Evolutionary conservation across 2,888 invertebrate species (phyloP).

Genomic region (Physocephala rufipes): DNA sequence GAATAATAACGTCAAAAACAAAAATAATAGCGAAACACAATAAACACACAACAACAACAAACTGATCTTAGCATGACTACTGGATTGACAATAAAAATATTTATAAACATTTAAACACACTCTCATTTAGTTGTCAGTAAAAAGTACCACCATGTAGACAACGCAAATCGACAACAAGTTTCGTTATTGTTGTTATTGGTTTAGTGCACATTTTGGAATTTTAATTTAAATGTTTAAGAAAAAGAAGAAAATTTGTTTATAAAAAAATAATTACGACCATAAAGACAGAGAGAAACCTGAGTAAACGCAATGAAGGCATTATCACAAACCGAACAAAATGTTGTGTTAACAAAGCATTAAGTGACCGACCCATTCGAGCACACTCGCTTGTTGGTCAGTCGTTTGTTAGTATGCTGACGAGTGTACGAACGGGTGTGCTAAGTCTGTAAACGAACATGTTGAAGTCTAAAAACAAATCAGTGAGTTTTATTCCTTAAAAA

Average conservation of each 20-base stretch:
- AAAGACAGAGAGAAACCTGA: neutral
- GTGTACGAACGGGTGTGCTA: slow-evolving; percentile 16
- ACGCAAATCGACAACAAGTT: neutral
- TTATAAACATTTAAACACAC: neutral
- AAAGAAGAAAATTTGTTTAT: too few relatives aligned
- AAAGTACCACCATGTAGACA: neutral
- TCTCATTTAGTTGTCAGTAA: neutral
- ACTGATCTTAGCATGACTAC: neutral
- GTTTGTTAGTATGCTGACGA: slow-evolving; percentile 24
- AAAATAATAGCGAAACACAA: neutral
- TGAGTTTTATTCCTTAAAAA: neutral
- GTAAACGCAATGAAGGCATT: neutral
- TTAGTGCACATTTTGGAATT: slow-evolving; percentile 1
- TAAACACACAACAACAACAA: neutral
- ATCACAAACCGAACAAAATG: neutral
- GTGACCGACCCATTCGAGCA: slow-evolving; percentile 16
- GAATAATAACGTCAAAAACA: too few relatives aligned
- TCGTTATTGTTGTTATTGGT: neutral
- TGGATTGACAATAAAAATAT: neutral
- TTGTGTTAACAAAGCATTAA: slow-evolving; percentile 11
- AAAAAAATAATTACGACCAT: neutral
- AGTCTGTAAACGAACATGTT: neutral
- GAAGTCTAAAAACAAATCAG: neutral
- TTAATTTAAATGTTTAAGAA: too few relatives aligned
- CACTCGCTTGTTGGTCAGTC: neutral